phyloP scores from a whole-genome alignment of 1,140 invertebrate genomes.

The Cotesia vestalis region DNA sequence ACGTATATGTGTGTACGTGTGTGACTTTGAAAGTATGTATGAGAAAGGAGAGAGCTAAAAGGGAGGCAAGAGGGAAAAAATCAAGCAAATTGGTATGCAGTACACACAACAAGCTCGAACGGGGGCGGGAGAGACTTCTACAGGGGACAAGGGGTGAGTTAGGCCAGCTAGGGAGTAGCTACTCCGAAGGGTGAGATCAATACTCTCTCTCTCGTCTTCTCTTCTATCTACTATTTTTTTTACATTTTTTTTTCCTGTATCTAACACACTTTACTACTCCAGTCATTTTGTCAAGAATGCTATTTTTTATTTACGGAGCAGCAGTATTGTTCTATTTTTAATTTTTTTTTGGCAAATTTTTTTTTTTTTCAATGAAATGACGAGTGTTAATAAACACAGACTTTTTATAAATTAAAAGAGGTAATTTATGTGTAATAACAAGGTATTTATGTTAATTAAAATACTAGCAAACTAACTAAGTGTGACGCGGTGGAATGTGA shows the following conservation, averaged over 20 bases:
- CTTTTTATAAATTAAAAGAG: neutral
- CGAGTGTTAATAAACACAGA: too few relatives aligned
- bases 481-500: constrained; percentile 47
- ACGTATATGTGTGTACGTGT: neutral
- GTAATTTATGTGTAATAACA: constrained; percentile 51
- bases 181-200: constrained; percentile 61
- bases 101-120: constrained; percentile 61
- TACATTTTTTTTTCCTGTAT: constrained; percentile 41
- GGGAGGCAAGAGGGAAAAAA: constrained; percentile 50
- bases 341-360: too few relatives aligned
- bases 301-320: too few relatives aligned
- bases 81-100: constrained; percentile 67
- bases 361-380: too few relatives aligned
- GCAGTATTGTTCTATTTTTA: too few relatives aligned
- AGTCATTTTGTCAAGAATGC: constrained; percentile 13
- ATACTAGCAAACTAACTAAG: constrained; percentile 52
- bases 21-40: constrained; percentile 1
- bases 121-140: constrained; percentile 49
- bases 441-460: constrained; percentile 49
- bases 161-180: constrained; percentile 59
- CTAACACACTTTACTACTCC: constrained; percentile 22
- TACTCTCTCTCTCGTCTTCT: constrained; percentile 59
- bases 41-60: constrained; percentile 33
- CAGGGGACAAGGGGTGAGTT: constrained; percentile 49
- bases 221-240: constrained; percentile 41